These are phyloP conservation scores for Steinernema scapterisci DNA, from an alignment of 2,888 invertebrate species.

Conservation along the genomic window DNA sequence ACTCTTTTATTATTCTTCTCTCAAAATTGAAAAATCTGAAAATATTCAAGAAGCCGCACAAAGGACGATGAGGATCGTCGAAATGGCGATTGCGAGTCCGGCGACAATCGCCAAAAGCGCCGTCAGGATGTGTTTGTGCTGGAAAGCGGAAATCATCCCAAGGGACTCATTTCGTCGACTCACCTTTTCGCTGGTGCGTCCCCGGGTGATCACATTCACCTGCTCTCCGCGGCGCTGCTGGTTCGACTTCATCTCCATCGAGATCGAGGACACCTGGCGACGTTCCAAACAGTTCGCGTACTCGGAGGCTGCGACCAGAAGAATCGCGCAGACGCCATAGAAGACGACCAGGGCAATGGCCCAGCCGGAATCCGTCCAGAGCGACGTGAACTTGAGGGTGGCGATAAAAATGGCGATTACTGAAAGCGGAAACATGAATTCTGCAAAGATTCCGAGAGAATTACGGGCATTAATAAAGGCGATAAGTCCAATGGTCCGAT, in stretches of 20 bases:
- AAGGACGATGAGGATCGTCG: conserved; percentile 10
- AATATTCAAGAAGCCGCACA: conserved; percentile 2
- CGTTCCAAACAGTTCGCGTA: conserved; percentile 10
- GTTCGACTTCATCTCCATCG: conserved; percentile 17
- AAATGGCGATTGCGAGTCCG: conserved; percentile 15
- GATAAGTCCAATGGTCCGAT: conserved; percentile 34
- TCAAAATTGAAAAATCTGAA: too few relatives aligned
- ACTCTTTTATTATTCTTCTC: too few relatives aligned
- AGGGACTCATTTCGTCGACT: neutral
- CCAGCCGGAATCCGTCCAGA: conserved; percentile 25
- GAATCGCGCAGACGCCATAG: neutral
- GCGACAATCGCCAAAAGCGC: conserved; percentile 5
- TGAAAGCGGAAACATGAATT: neutral
- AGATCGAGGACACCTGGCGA: neutral
- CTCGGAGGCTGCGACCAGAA: conserved; percentile 5
- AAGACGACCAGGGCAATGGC: conserved; percentile 3
- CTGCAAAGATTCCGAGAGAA: neutral
- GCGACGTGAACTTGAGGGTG: conserved; percentile 15
- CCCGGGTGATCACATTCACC: conserved; percentile 16
- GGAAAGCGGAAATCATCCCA: neutral
- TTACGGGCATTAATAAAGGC: conserved; percentile 31
- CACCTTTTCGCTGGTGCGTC: conserved; percentile 12
- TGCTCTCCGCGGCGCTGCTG: conserved; percentile 24
- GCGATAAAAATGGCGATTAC: conserved; percentile 7
- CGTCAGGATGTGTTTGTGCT: conserved; percentile 18